phyloP scores from a whole-genome alignment of 2,113 vertebrate species.

The Chlamydotis undulata region DNA sequence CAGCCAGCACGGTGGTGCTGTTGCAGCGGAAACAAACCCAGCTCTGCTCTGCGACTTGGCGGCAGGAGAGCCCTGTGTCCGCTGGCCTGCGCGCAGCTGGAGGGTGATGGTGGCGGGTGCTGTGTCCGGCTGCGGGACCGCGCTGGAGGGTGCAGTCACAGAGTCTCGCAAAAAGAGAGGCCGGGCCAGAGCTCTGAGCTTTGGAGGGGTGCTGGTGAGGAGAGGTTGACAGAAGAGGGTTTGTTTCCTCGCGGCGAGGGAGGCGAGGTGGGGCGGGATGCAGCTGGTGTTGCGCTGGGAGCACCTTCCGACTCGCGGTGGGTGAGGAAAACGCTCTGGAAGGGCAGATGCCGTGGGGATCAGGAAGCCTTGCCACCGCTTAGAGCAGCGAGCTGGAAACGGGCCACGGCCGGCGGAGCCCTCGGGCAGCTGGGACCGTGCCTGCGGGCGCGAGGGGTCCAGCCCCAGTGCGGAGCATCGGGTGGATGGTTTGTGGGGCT shows the following conservation, averaged over 20 bases:
- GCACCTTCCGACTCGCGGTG: neutral
- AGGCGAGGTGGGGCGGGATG: neutral
- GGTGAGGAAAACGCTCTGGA: no score
- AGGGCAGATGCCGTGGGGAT: no score
- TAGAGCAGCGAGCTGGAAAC: neutral
- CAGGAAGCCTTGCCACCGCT: neutral
- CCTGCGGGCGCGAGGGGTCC: neutral
- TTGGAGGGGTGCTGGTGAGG: neutral
- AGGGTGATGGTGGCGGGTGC: neutral
- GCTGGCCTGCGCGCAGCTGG: neutral
- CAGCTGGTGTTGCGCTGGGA: no score
- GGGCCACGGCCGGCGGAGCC: neutral
- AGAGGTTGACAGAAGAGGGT: neutral
- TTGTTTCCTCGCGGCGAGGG: neutral
- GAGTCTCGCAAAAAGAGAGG: no score
- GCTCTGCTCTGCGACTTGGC: rapidly evolving
- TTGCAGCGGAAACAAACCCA: neutral
- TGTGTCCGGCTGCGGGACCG: neutral
- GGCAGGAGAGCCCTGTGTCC: rapidly evolving
- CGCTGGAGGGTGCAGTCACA: no score
- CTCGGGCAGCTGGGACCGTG: neutral
- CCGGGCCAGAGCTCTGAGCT: neutral
- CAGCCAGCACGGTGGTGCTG: neutral
- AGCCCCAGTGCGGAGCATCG: neutral
- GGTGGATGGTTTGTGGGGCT: neutral